phyloP scores from a whole-genome alignment of 2,888 invertebrate species.

The Laspeyria flexula region DNA sequence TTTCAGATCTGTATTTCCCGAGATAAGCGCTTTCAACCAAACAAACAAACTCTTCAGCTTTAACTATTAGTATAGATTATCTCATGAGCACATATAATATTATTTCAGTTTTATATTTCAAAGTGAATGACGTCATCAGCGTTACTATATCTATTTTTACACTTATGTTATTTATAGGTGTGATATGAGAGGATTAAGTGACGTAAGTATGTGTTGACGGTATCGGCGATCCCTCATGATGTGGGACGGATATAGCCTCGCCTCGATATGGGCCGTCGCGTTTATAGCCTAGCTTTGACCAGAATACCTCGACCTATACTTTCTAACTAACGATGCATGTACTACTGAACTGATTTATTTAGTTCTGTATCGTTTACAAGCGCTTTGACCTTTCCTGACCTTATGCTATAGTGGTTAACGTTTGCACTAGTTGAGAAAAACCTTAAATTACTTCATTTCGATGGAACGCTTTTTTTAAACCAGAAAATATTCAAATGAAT shows the following conservation, averaged over 20 bases:
- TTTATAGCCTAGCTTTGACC: slow-evolving; percentile 49
- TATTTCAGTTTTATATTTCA: no score
- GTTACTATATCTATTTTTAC: no score
- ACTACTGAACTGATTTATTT: slow-evolving; percentile 17
- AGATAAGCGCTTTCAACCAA: neutral
- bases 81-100: no score
- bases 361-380: slow-evolving; percentile 21
- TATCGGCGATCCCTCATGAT: slow-evolving; percentile 33
- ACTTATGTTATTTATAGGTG: slow-evolving; percentile 51
- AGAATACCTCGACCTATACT: slow-evolving; percentile 43
- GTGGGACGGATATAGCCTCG: slow-evolving; percentile 51
- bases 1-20: no score
- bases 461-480: neutral
- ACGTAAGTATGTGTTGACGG: slow-evolving; percentile 34
- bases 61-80: no score
- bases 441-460: neutral
- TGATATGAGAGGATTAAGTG: slow-evolving; percentile 28
- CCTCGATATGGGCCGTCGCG: slow-evolving; percentile 51
- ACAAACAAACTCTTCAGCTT: neutral
- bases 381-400: slow-evolving; percentile 20
- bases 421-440: no score
- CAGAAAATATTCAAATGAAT: neutral
- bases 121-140: no score
- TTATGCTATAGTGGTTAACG: neutral
- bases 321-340: slow-evolving; percentile 24